phyloP scores from a whole-genome alignment of 2,888 invertebrate genomes.

The Pheosia gnoma region DNA sequence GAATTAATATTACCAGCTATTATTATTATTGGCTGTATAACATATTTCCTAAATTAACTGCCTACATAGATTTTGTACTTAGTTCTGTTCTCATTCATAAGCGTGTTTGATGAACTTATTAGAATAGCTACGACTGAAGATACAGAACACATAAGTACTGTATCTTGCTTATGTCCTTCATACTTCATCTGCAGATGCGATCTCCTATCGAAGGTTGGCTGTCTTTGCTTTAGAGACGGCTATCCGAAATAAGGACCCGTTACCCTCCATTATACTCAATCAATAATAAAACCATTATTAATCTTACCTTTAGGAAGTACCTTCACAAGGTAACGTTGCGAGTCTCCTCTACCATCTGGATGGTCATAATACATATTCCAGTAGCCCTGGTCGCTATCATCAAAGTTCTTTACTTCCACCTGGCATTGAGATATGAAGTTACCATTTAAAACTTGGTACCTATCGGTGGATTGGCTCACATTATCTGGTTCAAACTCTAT shows the following conservation, averaged over 20 bases:
- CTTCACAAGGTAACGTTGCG: constrained; percentile 1
- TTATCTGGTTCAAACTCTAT: constrained; percentile 12
- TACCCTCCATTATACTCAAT: too few species aligned
- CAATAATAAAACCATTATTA: neutral
- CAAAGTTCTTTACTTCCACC: constrained; percentile 10
- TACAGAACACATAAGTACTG: too few species aligned
- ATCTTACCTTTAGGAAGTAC: constrained; percentile 17
- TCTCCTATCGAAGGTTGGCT: too few species aligned
- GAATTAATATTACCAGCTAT: neutral
- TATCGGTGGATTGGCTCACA: neutral
- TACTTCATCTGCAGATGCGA: too few species aligned
- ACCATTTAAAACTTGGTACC: constrained; percentile 10
- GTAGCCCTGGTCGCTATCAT: constrained; percentile 17
- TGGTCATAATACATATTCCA: constrained; percentile 18
- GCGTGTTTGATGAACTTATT: too few species aligned
- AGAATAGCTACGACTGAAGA: too few species aligned
- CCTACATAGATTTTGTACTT: too few species aligned
- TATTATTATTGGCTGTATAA: neutral
- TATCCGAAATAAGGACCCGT: too few species aligned
- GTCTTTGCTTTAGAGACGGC: too few species aligned
- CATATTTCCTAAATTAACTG: neutral
- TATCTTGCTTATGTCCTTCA: too few species aligned
- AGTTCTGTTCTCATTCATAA: too few species aligned
- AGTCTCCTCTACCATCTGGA: neutral
- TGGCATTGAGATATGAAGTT: neutral